Evolutionary conservation across 2,888 invertebrate genomes (phyloP).

Genomic region (Tinea semifulvella): DNA sequence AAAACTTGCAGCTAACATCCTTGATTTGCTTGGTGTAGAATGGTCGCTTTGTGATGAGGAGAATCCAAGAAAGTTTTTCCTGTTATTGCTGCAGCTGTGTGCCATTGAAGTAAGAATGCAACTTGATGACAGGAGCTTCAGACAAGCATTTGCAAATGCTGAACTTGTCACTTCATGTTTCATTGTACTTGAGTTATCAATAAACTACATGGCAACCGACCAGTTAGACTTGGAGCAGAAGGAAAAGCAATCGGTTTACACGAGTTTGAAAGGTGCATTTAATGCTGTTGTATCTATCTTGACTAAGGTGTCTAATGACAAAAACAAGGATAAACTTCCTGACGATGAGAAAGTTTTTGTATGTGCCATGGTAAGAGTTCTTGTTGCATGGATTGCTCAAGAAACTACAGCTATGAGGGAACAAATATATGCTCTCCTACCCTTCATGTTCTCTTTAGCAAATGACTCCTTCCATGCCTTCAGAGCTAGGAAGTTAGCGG

Average conservation of each 20-base stretch:
- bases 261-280: slow-evolving; percentile 89
- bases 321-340: slow-evolving; percentile 73
- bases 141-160: slow-evolving; percentile 78
- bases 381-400: slow-evolving; percentile 91
- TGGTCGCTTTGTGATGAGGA: slow-evolving; percentile 85
- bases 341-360: slow-evolving; percentile 79
- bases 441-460: slow-evolving; percentile 80
- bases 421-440: slow-evolving; percentile 82
- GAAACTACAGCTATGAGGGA: slow-evolving; percentile 89
- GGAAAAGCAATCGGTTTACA: slow-evolving; percentile 90
- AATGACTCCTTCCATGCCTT: slow-evolving; percentile 85
- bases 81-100: slow-evolving; percentile 83
- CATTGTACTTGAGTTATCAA: slow-evolving; percentile 79
- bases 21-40: slow-evolving; percentile 84
- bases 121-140: slow-evolving; percentile 85
- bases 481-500: slow-evolving; percentile 72
- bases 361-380: slow-evolving; percentile 84
- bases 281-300: slow-evolving; percentile 81
- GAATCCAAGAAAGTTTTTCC: slow-evolving; percentile 82
- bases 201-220: slow-evolving; percentile 82
- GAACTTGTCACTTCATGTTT: slow-evolving; percentile 86
- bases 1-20: slow-evolving; percentile 80
- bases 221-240: slow-evolving; percentile 87
- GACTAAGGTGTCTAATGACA: slow-evolving; percentile 77
- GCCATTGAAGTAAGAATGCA: slow-evolving; percentile 96